A percentile compares a stretch with the other conserved stretches of the same genome.
Evolutionary conservation across 1,140 invertebrate genomes (phyloP).

Genomic region (Trichonephila inaurata): DNA sequence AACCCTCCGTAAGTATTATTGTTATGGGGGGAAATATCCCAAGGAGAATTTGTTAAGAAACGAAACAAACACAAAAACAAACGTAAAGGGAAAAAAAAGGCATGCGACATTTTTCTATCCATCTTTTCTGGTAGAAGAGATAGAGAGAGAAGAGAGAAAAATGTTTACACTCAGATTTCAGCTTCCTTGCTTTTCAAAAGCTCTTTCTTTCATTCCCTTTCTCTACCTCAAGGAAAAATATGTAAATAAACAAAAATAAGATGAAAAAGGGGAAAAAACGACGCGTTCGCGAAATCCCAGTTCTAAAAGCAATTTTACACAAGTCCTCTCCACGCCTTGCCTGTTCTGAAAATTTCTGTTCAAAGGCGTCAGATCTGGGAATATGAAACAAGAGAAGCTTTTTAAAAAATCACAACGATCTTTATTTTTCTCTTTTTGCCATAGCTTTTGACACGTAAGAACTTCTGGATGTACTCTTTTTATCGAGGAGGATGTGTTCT

Average conservation of each 20-base stretch:
- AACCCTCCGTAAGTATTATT: too few relatives aligned
- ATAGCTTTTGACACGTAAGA: not conserved
- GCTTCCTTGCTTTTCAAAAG: not conserved
- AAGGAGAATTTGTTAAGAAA: too few relatives aligned
- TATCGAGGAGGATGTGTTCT: too few relatives aligned
- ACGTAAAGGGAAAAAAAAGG: too few relatives aligned
- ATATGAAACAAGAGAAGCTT: not conserved
- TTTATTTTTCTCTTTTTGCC: too few relatives aligned
- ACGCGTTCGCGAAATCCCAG: not conserved
- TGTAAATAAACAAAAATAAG: not conserved
- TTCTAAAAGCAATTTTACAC: constrained; percentile 47
- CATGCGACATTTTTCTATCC: not conserved
- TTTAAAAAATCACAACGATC: not conserved
- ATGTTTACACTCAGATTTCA: constrained; percentile 17
- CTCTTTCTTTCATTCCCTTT: not conserved
- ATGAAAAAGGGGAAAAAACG: not conserved
- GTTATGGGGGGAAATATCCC: too few relatives aligned
- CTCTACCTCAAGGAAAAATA: not conserved
- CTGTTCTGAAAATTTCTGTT: not conserved
- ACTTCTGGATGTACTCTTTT: not conserved
- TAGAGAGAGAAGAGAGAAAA: not conserved
- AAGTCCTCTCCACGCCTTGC: not conserved
- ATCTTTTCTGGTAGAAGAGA: not conserved
- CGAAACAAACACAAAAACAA: too few relatives aligned
- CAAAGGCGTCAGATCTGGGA: constrained; percentile 5